Percentiles rank a stretch among this genome's conserved stretches.
Evolutionary conservation across 2,113 vertebrate genomes (phyloP).

Genomic region (Echinops telfairi): DNA sequence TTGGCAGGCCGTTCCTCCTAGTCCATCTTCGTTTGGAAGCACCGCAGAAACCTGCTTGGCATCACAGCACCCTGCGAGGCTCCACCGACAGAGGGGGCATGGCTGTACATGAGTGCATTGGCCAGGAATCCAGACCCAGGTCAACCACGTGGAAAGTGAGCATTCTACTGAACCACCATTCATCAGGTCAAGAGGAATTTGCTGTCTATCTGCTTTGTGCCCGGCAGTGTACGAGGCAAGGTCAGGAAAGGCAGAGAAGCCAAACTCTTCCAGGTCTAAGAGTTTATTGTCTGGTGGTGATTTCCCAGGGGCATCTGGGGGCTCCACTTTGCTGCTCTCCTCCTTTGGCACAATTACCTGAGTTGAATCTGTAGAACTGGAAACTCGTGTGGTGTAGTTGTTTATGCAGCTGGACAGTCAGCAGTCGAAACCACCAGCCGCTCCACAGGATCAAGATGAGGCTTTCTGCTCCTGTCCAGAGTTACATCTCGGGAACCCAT

Average conservation of each 20-base stretch:
- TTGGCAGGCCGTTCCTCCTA: background rate
- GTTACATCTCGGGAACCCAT: too few relatives aligned
- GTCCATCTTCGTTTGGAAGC: background rate
- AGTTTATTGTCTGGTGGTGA: background rate
- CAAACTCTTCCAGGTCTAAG: background rate
- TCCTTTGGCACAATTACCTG: background rate
- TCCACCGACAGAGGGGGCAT: background rate
- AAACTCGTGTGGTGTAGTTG: too few relatives aligned
- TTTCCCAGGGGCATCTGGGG: background rate
- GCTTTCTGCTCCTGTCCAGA: too few relatives aligned
- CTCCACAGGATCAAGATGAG: too few relatives aligned
- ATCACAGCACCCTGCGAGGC: background rate
- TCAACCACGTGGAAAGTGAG: background rate
- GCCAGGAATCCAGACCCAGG: background rate
- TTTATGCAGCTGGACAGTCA: too few relatives aligned
- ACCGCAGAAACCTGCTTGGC: background rate
- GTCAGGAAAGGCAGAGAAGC: background rate
- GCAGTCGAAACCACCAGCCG: too few relatives aligned
- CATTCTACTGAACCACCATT: background rate
- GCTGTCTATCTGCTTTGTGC: background rate
- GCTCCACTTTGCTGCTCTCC: background rate
- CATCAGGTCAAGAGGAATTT: background rate
- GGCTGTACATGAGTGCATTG: background rate
- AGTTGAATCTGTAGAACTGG: background rate
- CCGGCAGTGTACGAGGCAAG: background rate